phyloP scores from a whole-genome alignment of 2,797 vertebrate genomes.

The Pantherophis vulpinus region DNA sequence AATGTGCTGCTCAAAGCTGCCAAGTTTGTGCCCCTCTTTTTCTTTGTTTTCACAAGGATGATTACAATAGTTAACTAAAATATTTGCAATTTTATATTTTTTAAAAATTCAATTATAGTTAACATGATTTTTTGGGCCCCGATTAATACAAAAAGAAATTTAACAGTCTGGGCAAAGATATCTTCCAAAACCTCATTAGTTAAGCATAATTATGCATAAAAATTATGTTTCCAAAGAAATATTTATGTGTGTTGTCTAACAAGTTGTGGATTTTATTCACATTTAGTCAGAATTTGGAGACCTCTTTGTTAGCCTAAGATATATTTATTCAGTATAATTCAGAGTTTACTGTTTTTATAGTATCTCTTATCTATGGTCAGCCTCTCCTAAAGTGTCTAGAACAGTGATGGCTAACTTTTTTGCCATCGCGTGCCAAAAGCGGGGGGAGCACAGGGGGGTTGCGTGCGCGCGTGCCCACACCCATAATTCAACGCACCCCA shows the following conservation, averaged over 20 bases:
- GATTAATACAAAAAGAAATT: background rate
- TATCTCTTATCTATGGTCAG: background rate
- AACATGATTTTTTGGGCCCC: background rate
- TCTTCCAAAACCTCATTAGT: background rate
- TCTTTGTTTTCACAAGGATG: background rate
- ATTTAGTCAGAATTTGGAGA: background rate
- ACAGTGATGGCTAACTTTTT: no score
- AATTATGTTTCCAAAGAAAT: background rate
- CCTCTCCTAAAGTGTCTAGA: background rate
- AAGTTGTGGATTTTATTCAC: background rate
- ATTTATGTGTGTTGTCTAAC: background rate
- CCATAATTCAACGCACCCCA: no score
- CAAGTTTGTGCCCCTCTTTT: background rate
- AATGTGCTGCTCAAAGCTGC: background rate
- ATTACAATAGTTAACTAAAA: background rate
- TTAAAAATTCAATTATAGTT: background rate
- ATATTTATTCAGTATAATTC: background rate
- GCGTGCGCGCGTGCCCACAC: no score
- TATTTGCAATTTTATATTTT: background rate
- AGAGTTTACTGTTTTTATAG: background rate
- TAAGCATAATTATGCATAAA: background rate
- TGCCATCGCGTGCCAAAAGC: no score
- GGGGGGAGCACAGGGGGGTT: no score
- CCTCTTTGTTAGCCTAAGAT: background rate
- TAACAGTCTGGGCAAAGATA: background rate